Base-by-base conservation (phyloP, 2,113 vertebrate species). In the Dipodomys merriami region DNA sequence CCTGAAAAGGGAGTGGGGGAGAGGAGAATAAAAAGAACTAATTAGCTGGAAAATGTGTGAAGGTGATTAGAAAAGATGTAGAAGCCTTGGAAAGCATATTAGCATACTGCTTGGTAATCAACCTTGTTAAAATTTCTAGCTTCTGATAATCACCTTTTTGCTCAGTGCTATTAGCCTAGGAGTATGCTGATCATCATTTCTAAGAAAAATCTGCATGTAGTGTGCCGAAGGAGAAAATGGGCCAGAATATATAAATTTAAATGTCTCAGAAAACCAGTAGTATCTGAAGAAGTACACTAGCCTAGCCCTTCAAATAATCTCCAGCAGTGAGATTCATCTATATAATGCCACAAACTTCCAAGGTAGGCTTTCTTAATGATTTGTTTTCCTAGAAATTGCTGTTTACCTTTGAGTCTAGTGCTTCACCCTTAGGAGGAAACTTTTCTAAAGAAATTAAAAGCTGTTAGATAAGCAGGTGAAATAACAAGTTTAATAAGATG, bases 361-460 rank as follows among this genome's bases (percentile, higher is more conserved):
- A 73, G 18, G 29, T 65, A 1, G 81, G 49, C 67, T 91, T 89
- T 78, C 77, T 88, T 89, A 67, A 84, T 95, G 33, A 86, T 94
- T 83, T 92, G 44, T 95, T 95, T 94, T 91, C 53, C 62, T 86
- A 68, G 49, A 88, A 27, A 92, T 91, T 84, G 71, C 71, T 92
- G 3, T 95, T 95, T 95, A 83, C 81, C 86, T 92, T 95, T 84
- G 67, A 95, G 53, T 83, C 76, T 83, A 29, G 44, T 86, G 86
- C 90, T 94, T 95, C 33, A 91, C 83, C 76, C 80, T 83, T 92
- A 83, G 53, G 86, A 94, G 71, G 35, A 92, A 81, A 65, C 33
- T 39, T 91, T 96, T 76, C 82, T 90, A 39, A 90, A 69, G 83
- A 93, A 94, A 74, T 88, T 72, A 80, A 79, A 95, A 88, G 62